phyloP scores from a whole-genome alignment of 2,797 vertebrate genomes.

The Cyclopterus lumpus region DNA sequence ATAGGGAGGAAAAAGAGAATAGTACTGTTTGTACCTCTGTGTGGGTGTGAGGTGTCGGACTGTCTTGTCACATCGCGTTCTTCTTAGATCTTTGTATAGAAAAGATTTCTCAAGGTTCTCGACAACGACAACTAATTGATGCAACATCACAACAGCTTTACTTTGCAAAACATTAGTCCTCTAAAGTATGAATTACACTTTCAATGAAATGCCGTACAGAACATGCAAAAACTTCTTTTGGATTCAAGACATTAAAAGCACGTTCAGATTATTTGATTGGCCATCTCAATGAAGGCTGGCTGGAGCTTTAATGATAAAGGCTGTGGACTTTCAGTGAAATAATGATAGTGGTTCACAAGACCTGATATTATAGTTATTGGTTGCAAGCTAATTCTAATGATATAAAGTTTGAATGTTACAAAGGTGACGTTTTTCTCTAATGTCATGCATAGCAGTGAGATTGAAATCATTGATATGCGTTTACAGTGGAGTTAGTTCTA shows the following conservation, averaged over 20 bases:
- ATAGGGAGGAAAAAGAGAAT: constrained; percentile 53
- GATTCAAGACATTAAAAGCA: not conserved
- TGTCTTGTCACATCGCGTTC: constrained; percentile 67
- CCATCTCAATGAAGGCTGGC: not conserved
- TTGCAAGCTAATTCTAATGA: not conserved
- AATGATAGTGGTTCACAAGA: not conserved
- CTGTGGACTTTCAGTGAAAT: not conserved
- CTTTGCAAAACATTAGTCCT: not conserved
- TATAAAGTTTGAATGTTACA: no score
- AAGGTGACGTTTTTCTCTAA: not conserved
- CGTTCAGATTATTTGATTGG: not conserved
- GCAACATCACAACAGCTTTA: not conserved
- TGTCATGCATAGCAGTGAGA: not conserved
- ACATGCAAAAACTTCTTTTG: not conserved
- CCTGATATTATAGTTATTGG: not conserved
- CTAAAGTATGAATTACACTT: not conserved
- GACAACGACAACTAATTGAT: constrained; percentile 7
- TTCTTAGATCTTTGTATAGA: constrained; percentile 35
- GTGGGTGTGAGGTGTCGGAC: constrained; percentile 19
- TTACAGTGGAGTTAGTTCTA: not conserved
- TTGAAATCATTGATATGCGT: not conserved
- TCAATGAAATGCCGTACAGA: constrained; percentile 2
- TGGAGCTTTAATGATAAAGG: not conserved
- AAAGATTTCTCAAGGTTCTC: constrained; percentile 21
- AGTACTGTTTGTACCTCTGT: constrained; percentile 45